Conservation (phyloP, 2,797 vertebrate genomes). For the Danio albolineatus region DNA sequence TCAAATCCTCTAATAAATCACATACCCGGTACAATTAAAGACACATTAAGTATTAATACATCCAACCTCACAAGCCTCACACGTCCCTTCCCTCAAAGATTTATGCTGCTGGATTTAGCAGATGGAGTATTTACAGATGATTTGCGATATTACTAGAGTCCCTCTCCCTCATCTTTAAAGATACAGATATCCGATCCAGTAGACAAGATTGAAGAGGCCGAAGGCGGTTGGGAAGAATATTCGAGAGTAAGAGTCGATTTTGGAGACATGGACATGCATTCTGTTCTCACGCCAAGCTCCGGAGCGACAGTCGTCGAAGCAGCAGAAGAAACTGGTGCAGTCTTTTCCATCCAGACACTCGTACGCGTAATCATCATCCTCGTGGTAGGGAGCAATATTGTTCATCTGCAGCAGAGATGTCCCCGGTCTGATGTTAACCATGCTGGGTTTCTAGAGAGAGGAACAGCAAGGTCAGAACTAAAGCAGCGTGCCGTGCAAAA, state of each 20-base stretch:
- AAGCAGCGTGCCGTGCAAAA: neutral
- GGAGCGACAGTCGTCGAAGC: constrained; percentile 94
- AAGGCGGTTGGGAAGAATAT: constrained; percentile 98
- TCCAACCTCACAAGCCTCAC: constrained; percentile 30
- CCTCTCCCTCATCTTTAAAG: constrained; percentile 75
- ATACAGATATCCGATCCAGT: constrained; percentile 96
- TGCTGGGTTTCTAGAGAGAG: constrained; percentile 78
- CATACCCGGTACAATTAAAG: constrained; percentile 10
- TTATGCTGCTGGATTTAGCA: constrained; percentile 35
- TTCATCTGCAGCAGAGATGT: constrained; percentile 93
- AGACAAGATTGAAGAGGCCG: constrained; percentile 95
- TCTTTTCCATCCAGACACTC: constrained; percentile 96
- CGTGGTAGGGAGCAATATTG: constrained; percentile 86
- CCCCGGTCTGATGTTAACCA: constrained; percentile 84
- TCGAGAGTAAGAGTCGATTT: constrained; percentile 94
- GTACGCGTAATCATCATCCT: constrained; percentile 86
- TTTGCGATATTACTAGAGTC: constrained; percentile 50
- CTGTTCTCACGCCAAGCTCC: constrained; percentile 94
- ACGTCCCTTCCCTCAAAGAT: constrained; percentile 43
- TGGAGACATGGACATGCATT: constrained; percentile 93
- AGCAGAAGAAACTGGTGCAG: constrained; percentile 95
- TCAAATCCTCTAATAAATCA: constrained; percentile 22
- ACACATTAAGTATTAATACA: constrained; percentile 41
- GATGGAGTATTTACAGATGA: constrained; percentile 54
- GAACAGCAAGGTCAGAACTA: neutral